Percentiles rank a stretch among this genome's conserved stretches.
Conservation (phyloP, 2,113 vertebrate genomes). For the Elephas maximus region DNA sequence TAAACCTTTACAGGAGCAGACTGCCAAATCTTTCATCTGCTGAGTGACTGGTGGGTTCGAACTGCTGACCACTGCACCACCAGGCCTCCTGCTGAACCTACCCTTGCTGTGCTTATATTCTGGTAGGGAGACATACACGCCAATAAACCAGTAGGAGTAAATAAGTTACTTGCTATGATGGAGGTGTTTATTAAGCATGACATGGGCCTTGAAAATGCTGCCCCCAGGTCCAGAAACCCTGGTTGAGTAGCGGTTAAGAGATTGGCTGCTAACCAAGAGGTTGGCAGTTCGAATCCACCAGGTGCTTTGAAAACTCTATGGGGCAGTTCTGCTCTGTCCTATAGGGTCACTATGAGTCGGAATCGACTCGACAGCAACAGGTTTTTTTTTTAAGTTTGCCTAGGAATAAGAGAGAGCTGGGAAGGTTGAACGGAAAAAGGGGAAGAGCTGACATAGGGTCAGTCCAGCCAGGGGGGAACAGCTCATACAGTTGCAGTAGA, state of each 20-base stretch:
- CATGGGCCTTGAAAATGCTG: background rate
- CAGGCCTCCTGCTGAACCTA: background rate
- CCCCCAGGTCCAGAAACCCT: background rate
- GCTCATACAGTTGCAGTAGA: background rate
- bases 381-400: background rate
- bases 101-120: background rate
- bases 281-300: too few relatives aligned
- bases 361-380: too few relatives aligned
- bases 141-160: conserved; percentile 1
- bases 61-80: background rate
- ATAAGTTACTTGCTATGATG: background rate
- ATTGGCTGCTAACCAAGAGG: too few relatives aligned
- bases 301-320: too few relatives aligned
- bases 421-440: background rate
- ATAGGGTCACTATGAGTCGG: too few relatives aligned
- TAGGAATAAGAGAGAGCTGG: background rate
- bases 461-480: background rate
- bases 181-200: background rate
- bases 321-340: too few relatives aligned
- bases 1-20: background rate
- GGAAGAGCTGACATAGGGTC: background rate
- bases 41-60: background rate
- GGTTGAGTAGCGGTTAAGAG: too few relatives aligned
- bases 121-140: background rate
- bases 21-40: background rate